These are phyloP conservation scores for Hirtodrosophila histrioides DNA, from an alignment of 2,888 invertebrate genomes.

Conservation along the genomic window DNA sequence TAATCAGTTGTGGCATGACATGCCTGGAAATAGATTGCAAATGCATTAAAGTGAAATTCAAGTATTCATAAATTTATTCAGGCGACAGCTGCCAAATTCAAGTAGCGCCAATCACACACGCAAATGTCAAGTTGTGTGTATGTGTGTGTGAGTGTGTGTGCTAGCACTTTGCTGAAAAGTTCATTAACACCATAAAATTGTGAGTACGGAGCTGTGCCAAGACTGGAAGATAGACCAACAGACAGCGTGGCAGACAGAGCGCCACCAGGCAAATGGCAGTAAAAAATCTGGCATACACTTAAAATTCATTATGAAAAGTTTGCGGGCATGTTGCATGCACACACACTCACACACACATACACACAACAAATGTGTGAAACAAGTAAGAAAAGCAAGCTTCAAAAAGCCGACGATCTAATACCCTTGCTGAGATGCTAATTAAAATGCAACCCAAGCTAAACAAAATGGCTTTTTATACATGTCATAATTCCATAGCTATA, in stretches of 20 bases:
- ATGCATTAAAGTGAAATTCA: background rate
- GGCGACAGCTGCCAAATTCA: constrained; percentile 36
- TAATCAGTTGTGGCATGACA: constrained; percentile 28
- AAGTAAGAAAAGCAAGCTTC: too few species aligned
- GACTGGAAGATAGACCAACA: constrained; percentile 42
- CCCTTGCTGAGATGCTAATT: too few species aligned
- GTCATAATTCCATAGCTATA: too few species aligned
- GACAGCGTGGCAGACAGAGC: constrained; percentile 46
- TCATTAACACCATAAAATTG: constrained; percentile 76
- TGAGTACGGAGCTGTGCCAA: constrained; percentile 60
- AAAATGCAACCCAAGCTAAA: too few species aligned
- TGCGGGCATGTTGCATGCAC: constrained; percentile 53
- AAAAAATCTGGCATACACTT: constrained; percentile 67
- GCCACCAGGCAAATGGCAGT: constrained; percentile 41
- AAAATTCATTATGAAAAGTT: constrained; percentile 78
- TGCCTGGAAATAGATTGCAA: constrained; percentile 11
- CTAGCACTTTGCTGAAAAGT: constrained; percentile 55
- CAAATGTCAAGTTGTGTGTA: constrained; percentile 5
- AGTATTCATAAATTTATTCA: constrained; percentile 25
- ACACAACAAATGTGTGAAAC: constrained; percentile 24
- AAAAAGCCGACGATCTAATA: too few species aligned
- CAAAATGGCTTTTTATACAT: too few species aligned
- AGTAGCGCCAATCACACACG: constrained; percentile 24
- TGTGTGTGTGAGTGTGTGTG: constrained; percentile 15
- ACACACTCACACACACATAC: constrained; percentile 19